These are phyloP conservation scores for Sycophila texana DNA, from an alignment of 2,888 invertebrate genomes.

Conservation along the genomic window DNA sequence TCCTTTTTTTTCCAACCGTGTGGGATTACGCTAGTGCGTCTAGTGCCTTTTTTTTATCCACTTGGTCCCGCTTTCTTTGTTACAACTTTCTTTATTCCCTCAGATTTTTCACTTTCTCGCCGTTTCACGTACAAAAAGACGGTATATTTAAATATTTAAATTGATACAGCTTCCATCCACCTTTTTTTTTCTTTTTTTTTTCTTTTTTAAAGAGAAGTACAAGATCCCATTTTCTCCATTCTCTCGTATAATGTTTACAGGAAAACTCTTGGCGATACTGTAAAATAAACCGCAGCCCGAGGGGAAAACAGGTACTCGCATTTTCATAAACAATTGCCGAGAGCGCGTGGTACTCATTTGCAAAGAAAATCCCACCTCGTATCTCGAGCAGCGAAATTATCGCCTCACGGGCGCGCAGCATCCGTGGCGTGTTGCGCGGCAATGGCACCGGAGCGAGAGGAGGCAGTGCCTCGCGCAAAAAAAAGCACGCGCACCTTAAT, in stretches of 20 bases:
- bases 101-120: background rate
- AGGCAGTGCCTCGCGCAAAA: background rate
- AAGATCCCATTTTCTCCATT: background rate
- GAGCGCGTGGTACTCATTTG: too few species aligned
- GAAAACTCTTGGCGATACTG: too few species aligned
- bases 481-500: conserved; percentile 9
- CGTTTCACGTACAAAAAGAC: background rate
- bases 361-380: background rate
- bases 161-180: background rate
- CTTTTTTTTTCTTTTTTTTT: background rate
- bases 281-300: too few species aligned
- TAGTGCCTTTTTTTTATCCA: conserved; percentile 21
- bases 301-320: too few species aligned
- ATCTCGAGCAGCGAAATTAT: conserved; percentile 5
- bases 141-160: background rate
- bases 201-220: background rate
- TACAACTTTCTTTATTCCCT: conserved; percentile 19
- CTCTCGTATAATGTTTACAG: too few species aligned
- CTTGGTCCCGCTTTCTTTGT: conserved; percentile 36
- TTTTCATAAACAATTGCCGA: too few species aligned
- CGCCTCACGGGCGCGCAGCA: too few species aligned
- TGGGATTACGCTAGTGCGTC: conserved; percentile 23
- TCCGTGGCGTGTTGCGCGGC: too few species aligned
- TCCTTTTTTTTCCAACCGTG: background rate
- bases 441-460: background rate